Conservation (phyloP, 2,888 invertebrate genomes). For the Bibio marci region DNA sequence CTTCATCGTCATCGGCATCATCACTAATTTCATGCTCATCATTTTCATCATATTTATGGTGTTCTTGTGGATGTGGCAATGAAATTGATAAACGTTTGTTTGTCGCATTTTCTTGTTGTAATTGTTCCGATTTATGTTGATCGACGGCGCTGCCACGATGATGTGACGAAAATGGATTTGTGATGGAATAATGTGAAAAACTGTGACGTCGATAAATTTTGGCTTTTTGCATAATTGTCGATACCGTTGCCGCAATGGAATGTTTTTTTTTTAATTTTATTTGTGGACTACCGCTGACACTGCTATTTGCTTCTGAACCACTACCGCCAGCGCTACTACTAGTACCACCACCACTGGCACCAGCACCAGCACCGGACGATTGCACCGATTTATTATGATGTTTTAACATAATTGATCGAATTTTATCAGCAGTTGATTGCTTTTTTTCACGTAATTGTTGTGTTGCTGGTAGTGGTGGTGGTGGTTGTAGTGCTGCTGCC, state of each 20-base stretch:
- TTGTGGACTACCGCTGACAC: no score
- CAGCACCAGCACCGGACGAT: no score
- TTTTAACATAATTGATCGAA: no score
- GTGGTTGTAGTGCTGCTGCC: conserved; percentile 9
- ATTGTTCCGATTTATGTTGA: no score
- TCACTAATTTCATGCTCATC: not conserved
- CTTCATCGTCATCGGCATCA: no score
- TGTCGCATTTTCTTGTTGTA: no score
- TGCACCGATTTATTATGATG: no score
- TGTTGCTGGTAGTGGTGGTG: not conserved
- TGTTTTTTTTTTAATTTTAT: conserved; percentile 74
- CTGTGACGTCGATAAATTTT: conserved; percentile 36
- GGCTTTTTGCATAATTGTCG: conserved; percentile 71
- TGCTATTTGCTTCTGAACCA: no score
- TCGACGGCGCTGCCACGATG: not conserved
- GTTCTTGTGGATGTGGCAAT: not conserved
- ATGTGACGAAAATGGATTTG: conserved; percentile 6
- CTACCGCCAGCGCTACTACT: no score
- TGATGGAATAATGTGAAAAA: conserved; percentile 13
- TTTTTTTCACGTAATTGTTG: not conserved
- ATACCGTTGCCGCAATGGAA: conserved; percentile 66
- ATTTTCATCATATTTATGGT: not conserved
- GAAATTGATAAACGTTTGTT: not conserved
- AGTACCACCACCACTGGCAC: no score
- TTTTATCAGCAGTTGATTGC: no score